Conservation (phyloP, 2,113 vertebrate genomes). For the Osmerus eperlanus region DNA sequence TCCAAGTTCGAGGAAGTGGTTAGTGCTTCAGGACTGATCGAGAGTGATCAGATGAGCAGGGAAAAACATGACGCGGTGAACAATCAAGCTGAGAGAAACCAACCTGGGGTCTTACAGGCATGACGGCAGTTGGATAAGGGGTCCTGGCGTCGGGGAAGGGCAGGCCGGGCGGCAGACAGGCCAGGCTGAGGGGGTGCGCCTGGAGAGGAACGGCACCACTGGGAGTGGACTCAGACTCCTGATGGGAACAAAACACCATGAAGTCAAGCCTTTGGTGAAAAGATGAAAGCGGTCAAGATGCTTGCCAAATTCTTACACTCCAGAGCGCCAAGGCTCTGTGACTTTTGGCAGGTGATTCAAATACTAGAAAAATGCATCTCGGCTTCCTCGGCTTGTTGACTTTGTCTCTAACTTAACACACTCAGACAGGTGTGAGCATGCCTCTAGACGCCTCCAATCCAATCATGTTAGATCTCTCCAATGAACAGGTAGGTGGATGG, state of each 20-base stretch:
- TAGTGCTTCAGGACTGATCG: too few species aligned
- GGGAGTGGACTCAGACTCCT: conserved; percentile 88
- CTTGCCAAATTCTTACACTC: too few species aligned
- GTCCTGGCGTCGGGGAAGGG: conserved; percentile 77
- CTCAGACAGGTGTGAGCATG: too few species aligned
- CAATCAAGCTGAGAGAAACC: not conserved
- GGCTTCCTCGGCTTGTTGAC: not conserved
- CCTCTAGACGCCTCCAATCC: not conserved
- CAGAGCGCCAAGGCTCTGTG: too few species aligned
- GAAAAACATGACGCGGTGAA: not conserved
- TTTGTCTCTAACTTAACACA: too few species aligned
- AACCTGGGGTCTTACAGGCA: conserved; percentile 82
- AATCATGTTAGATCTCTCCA: not conserved
- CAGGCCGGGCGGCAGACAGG: conserved; percentile 75
- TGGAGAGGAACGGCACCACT: conserved; percentile 73
- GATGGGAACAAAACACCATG: conserved; percentile 40
- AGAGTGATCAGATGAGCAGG: not conserved
- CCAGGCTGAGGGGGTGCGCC: conserved; percentile 75
- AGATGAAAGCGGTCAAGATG: too few species aligned
- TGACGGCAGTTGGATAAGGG: conserved; percentile 72
- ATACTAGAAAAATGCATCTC: not conserved
- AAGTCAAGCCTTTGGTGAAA: too few species aligned
- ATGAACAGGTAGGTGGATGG: not conserved
- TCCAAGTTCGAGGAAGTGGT: too few species aligned
- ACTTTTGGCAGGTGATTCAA: too few species aligned